These are phyloP conservation scores for Lochmaea crataegi DNA, from an alignment of 2,888 invertebrate genomes.

Conservation along the genomic window DNA sequence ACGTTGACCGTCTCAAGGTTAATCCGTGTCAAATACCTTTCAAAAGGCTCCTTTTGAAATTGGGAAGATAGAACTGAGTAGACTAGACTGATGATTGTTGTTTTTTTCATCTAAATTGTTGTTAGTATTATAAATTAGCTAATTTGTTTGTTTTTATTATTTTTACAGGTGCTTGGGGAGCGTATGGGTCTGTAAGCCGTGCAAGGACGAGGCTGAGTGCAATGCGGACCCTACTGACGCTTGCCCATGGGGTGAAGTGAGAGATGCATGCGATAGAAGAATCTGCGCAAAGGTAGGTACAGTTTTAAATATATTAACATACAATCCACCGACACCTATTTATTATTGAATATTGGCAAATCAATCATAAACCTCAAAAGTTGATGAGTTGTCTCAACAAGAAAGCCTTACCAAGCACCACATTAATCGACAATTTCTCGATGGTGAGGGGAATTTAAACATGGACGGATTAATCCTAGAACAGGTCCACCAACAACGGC, in stretches of 20 bases:
- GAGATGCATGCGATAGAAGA: conserved; percentile 59
- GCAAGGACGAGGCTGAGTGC: conserved; percentile 55
- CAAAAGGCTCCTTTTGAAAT: conserved; percentile 17
- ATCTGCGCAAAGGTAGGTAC: conserved; percentile 61
- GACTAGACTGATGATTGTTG: not conserved
- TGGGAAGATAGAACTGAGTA: not conserved
- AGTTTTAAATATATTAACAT: not conserved
- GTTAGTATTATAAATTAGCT: not conserved
- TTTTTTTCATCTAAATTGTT: not conserved
- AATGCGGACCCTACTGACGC: conserved; percentile 55
- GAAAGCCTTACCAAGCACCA: too few species aligned
- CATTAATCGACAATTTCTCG: too few species aligned
- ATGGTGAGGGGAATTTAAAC: too few species aligned
- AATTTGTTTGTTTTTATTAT: not conserved
- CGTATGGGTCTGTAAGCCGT: conserved; percentile 49
- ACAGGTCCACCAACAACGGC: too few species aligned
- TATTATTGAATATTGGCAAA: too few species aligned
- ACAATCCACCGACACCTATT: too few species aligned
- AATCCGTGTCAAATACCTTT: conserved; percentile 30
- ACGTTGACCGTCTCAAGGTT: conserved; percentile 33
- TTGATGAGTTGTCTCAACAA: too few species aligned
- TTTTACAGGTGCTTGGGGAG: conserved; percentile 9
- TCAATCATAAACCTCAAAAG: too few species aligned
- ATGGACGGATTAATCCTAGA: too few species aligned
- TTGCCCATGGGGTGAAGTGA: conserved; percentile 61